Base-by-base conservation (phyloP, 2,113 vertebrate genomes). In the Mungos mungo region DNA sequence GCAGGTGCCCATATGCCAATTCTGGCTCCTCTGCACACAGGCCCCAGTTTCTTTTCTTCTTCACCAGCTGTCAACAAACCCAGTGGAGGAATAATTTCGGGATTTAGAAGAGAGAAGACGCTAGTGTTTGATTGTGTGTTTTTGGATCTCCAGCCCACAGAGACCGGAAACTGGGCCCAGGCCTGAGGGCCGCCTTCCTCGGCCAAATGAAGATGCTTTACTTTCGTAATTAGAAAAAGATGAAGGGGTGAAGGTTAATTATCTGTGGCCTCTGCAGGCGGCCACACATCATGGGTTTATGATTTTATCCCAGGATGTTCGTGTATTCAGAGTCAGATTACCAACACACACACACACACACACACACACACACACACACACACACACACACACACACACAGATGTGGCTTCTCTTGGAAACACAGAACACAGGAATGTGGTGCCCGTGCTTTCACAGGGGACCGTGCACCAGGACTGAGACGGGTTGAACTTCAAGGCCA, bases 11-110 rank as follows among this genome's bases (percentile, higher is more conserved):
- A 96, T 97, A 97, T 96, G 97, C 97, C 97, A 96, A 98, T 98
- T 97, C 93, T 95, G 96, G 97, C 96, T 98, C 71, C 81, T 95
- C 97, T 98, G 98, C 98, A 98, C 98, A 98, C 38, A 97, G 97
- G 97, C 94, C 94, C 97, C 76, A 90, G 94, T 94, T 98, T 97
- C 96, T 97, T 98, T 97, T 96, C 97, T 96, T 86, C 96, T 95
- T 96, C 0, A 3, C 97, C 98, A 98, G 98, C 97, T 98, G 98
- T 86, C 98, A 97, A 89, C 92, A 97, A 97, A 98, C 97, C 88
- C 90, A 95, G 84, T 86, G 91, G 80, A 98, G 96, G 96, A 98
- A 96, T 93, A 83, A 94, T 92, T 96, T 95, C 92, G 82, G 88
- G 66, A 85, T 88, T 94, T 82, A 79, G 97, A 98, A 95, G 95